Evolutionary conservation across 2,113 vertebrate genomes (phyloP).

Genomic region (Thunnus maccoyii): DNA sequence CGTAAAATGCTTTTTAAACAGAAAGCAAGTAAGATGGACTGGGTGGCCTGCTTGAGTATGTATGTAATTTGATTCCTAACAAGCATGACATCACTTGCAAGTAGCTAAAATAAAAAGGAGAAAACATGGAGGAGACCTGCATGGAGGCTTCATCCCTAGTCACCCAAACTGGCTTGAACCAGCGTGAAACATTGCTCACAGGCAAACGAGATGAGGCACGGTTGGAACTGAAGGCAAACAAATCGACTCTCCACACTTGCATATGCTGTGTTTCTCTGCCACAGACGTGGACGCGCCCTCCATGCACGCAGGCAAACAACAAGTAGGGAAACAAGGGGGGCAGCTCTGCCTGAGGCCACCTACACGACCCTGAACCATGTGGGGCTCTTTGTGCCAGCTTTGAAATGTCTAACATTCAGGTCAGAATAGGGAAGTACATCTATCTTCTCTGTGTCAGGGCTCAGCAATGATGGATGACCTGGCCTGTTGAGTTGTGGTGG

Average conservation of each 20-base stretch:
- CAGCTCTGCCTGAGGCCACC: constrained; percentile 68
- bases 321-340: constrained; percentile 42
- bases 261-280: constrained; percentile 71
- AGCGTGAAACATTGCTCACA: constrained; percentile 81
- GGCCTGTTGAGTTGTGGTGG: constrained; percentile 75
- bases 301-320: constrained; percentile 53
- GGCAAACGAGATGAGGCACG: constrained; percentile 82
- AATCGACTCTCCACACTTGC: constrained; percentile 81
- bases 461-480: constrained; percentile 82
- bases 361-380: constrained; percentile 78
- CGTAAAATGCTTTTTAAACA: constrained; percentile 61
- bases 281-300: constrained; percentile 34
- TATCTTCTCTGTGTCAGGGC: constrained; percentile 75
- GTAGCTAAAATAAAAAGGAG: constrained; percentile 75
- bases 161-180: constrained; percentile 79
- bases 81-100: constrained; percentile 81
- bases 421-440: constrained; percentile 81
- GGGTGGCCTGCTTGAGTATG: constrained; percentile 45
- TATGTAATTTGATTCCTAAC: constrained; percentile 77
- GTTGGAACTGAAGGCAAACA: constrained; percentile 80
- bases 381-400: constrained; percentile 72
- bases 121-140: constrained; percentile 76
- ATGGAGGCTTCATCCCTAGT: constrained; percentile 72
- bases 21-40: constrained; percentile 63
- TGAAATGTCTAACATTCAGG: constrained; percentile 81